A percentile compares a stretch with the other conserved stretches of the same genome.
phyloP scores from a whole-genome alignment of 2,797 vertebrate species.

The Smutsia gigantea region DNA sequence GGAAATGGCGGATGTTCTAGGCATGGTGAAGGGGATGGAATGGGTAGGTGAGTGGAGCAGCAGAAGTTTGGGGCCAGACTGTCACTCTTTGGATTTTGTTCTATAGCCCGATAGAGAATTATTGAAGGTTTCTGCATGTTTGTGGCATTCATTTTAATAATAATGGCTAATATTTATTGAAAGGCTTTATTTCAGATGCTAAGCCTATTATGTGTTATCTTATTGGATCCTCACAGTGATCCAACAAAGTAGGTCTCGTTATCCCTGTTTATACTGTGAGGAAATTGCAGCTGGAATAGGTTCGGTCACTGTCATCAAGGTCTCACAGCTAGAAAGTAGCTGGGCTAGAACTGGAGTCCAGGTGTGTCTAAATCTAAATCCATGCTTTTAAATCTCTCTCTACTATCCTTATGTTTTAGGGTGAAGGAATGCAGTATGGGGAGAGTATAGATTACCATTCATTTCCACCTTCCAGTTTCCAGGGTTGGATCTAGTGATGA shows the following conservation, averaged over 20 bases:
- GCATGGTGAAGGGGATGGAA: neutral
- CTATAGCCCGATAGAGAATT: neutral
- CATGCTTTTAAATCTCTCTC: neutral
- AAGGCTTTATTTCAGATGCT: neutral
- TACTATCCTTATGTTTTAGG: neutral
- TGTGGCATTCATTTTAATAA: slow-evolving; percentile 30
- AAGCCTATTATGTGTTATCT: neutral
- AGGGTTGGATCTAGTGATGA: neutral
- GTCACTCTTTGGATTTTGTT: slow-evolving; percentile 10
- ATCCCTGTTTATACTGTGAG: neutral
- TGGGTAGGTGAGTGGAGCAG: neutral
- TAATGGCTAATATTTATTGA: neutral
- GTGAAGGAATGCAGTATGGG: neutral
- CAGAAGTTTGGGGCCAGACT: neutral
- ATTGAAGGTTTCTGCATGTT: neutral
- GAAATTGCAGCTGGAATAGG: neutral
- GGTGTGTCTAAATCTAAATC: neutral
- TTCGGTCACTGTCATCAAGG: neutral
- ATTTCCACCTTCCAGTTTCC: neutral
- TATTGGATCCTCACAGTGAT: neutral
- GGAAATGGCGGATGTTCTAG: neutral
- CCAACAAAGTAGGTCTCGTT: neutral
- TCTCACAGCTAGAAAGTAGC: neutral
- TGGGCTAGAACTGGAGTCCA: neutral
- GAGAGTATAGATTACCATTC: neutral